phyloP scores from a whole-genome alignment of 2,888 invertebrate species.

The Drosophila nr. perissopoda region DNA sequence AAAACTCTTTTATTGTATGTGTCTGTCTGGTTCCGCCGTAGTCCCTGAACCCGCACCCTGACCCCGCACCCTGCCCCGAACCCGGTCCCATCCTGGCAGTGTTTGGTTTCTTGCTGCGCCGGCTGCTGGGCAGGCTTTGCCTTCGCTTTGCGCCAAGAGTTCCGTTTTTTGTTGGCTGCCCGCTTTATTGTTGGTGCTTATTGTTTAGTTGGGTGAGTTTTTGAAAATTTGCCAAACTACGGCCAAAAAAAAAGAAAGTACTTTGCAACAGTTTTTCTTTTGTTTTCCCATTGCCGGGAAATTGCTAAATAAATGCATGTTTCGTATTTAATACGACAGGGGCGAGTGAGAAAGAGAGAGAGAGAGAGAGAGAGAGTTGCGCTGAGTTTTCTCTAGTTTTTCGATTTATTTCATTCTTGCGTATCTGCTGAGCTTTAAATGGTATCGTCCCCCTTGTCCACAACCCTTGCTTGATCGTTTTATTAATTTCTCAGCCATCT shows the following conservation, averaged over 20 bases:
- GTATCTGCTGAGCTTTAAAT: slow-evolving; percentile 15
- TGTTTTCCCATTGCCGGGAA: slow-evolving; percentile 51
- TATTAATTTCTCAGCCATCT: slow-evolving; percentile 53
- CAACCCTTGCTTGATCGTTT: slow-evolving; percentile 37
- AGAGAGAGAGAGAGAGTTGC: not conserved
- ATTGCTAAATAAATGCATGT: slow-evolving; percentile 80
- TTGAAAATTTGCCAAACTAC: slow-evolving; percentile 70
- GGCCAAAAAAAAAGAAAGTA: slow-evolving; percentile 1
- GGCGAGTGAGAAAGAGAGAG: not conserved
- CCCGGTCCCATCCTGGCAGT: not conserved
- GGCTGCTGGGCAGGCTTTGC: slow-evolving; percentile 38
- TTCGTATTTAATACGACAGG: slow-evolving; percentile 64
- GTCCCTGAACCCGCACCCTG: slow-evolving; percentile 8
- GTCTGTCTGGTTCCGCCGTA: slow-evolving; percentile 30
- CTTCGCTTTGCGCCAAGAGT: slow-evolving; percentile 57
- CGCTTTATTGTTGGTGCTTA: slow-evolving; percentile 41
- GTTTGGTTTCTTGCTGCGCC: slow-evolving; percentile 45
- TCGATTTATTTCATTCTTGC: slow-evolving; percentile 38
- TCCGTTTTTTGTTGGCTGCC: slow-evolving; percentile 34
- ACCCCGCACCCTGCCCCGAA: slow-evolving; percentile 14
- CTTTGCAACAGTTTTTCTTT: slow-evolving; percentile 54
- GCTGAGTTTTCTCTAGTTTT: slow-evolving; percentile 29
- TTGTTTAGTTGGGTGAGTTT: slow-evolving; percentile 61
- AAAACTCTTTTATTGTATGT: slow-evolving; percentile 41
- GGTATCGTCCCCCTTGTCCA: slow-evolving; percentile 1